Conservation (phyloP, 2,797 vertebrate species). For the Gymnopithys bicolor region DNA sequence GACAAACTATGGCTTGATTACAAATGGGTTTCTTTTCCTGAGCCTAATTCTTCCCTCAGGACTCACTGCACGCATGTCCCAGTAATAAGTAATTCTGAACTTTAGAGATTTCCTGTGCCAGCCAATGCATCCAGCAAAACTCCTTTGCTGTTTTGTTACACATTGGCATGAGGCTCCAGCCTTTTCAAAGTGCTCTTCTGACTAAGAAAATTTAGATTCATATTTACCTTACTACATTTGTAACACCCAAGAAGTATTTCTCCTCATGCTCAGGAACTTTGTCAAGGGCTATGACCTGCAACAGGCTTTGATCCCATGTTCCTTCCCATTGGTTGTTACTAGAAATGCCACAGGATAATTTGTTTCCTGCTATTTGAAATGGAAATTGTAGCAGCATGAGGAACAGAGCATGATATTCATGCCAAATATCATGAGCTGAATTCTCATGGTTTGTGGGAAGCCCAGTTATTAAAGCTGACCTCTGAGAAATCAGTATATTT, state of each 20-base stretch:
- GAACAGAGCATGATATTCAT: slow-evolving; percentile 60
- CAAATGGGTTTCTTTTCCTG: not conserved
- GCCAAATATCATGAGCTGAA: slow-evolving; percentile 49
- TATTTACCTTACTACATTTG: slow-evolving; percentile 7
- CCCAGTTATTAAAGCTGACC: slow-evolving; percentile 36
- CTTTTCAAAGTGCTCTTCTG: not conserved
- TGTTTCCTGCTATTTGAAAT: slow-evolving; percentile 65
- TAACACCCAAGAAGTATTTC: not conserved
- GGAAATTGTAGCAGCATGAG: slow-evolving; percentile 60
- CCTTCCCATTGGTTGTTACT: not conserved
- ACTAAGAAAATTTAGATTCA: not conserved
- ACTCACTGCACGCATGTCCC: not conserved
- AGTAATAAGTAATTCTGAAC: slow-evolving; percentile 23
- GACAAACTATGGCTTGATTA: not conserved
- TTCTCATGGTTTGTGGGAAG: slow-evolving; percentile 49
- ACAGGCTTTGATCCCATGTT: slow-evolving; percentile 1
- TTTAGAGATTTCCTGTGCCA: slow-evolving; percentile 10
- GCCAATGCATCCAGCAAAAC: slow-evolving; percentile 15
- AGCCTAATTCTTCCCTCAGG: not conserved
- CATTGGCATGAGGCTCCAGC: not conserved
- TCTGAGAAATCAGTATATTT: slow-evolving; percentile 39
- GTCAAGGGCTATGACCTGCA: not conserved
- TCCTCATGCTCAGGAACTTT: not conserved
- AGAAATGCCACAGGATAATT: slow-evolving; percentile 54
- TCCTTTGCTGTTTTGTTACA: slow-evolving; percentile 3